These are phyloP conservation scores for Mesorhabditis sp. DNA, from an alignment of 2,888 invertebrate species.

Conservation along the genomic window DNA sequence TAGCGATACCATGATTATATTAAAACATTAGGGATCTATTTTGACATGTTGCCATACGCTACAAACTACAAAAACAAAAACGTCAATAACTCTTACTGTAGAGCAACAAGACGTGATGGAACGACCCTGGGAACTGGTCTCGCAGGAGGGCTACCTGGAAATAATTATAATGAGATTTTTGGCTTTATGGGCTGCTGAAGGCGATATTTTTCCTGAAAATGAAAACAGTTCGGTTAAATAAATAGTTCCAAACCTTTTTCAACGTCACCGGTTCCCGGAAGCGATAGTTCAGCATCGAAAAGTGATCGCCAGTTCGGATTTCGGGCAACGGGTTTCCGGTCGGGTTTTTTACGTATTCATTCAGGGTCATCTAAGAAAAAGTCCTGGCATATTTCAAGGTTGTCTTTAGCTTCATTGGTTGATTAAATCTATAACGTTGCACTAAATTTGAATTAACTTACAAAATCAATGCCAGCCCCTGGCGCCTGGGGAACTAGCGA, in stretches of 20 bases:
- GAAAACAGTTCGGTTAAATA: too few species aligned
- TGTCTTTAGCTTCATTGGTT: not conserved
- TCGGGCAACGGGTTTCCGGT: slow-evolving; percentile 35
- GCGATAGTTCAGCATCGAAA: slow-evolving; percentile 39
- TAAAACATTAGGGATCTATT: too few species aligned
- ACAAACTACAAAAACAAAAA: not conserved
- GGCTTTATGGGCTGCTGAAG: too few species aligned
- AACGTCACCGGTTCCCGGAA: slow-evolving; percentile 41
- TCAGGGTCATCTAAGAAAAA: slow-evolving; percentile 32
- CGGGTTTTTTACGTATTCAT: slow-evolving; percentile 34
- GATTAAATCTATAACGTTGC: not conserved
- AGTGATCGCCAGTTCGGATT: slow-evolving; percentile 45
- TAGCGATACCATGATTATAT: too few species aligned
- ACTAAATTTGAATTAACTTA: slow-evolving; percentile 13
- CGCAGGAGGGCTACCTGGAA: slow-evolving; percentile 31
- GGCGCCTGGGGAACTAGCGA: slow-evolving; percentile 42
- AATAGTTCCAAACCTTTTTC: slow-evolving; percentile 23
- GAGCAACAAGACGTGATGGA: slow-evolving; percentile 38
- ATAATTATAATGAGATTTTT: too few species aligned
- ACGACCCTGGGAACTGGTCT: slow-evolving; percentile 38
- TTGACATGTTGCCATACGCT: too few species aligned
- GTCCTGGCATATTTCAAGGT: too few species aligned
- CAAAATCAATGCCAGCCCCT: slow-evolving; percentile 39
- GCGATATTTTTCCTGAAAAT: too few species aligned
- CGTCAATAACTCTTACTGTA: slow-evolving; percentile 31